Base-by-base conservation (phyloP, 1,140 invertebrate species). In the Platyscapa corneri region DNA sequence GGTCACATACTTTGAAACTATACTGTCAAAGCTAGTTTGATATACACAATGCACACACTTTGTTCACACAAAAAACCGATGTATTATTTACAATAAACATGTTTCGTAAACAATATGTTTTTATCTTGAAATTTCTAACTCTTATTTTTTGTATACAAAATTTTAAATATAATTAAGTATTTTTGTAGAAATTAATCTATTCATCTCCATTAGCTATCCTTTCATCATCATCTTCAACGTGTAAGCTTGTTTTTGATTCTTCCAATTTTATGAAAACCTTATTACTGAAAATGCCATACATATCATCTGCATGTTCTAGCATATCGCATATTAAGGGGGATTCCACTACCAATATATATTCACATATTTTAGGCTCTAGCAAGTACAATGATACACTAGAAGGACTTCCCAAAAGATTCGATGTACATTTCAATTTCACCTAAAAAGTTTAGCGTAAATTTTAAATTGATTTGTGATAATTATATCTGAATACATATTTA, bases 271-370 rank as follows among this genome's bases (percentile, higher is more conserved):
- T 91, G 84, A 88, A 87, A 30, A 88, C 89, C 85, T 91, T 89
- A 42, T 93, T 92, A 85, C 46, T 91, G 18, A 95, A 91, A 3
- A 97, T 90, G 39, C 96, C 96, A 89, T 96, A 94, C 78, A 83
- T 65, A 70, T 96, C 95, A 91, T 97, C 96, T 0, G 96, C 96
- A 83, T 95, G 93, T 20, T 95, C 95, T 65, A 99, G 91, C 81
- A 99, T 96, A 89, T 97, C 95, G 94, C 98, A 99, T 85, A 99
- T 96, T 0, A 98, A 91, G 0, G 96, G 95, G 7, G 98, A 98
- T 92, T 99, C 98, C 0, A 99, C 97, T 30, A 97, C 97, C 34
- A 99, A 91, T 83, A 98, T 96, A 88, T 99, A 99, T 92, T 98
- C 96, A 90, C 98, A 99, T 27, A 96, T 96, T 91, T 96, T 96